phyloP scores from a whole-genome alignment of 2,888 invertebrate genomes.

The Melipona bicolor region DNA sequence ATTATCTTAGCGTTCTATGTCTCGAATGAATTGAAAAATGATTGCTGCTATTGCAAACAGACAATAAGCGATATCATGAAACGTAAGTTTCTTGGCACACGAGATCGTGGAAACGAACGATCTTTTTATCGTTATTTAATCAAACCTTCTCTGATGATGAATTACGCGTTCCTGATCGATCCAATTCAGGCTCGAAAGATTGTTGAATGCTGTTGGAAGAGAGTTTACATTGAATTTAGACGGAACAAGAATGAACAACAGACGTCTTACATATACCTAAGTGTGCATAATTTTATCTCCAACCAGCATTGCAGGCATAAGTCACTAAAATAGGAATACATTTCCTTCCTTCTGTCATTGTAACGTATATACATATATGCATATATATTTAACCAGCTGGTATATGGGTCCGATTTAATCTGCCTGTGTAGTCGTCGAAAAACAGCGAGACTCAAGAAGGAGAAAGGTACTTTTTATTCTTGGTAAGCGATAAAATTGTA shows the following conservation, averaged over 20 bases:
- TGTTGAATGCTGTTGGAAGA: background rate
- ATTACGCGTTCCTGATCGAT: slow-evolving; percentile 6
- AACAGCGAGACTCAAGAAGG: slow-evolving; percentile 31
- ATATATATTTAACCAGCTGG: slow-evolving; percentile 80
- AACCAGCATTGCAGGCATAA: background rate
- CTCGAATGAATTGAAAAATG: slow-evolving; percentile 42
- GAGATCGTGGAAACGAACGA: slow-evolving; percentile 22
- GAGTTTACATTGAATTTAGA: background rate
- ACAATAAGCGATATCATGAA: slow-evolving; percentile 81
- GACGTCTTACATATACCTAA: background rate
- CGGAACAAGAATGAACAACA: background rate
- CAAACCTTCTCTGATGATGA: slow-evolving; percentile 22
- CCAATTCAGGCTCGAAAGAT: background rate
- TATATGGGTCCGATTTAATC: slow-evolving; percentile 82
- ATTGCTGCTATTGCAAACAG: slow-evolving; percentile 84
- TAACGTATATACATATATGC: slow-evolving; percentile 57
- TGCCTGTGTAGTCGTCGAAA: slow-evolving; percentile 71
- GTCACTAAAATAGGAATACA: slow-evolving; percentile 7
- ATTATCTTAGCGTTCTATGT: slow-evolving; percentile 1
- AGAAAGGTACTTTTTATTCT: slow-evolving; percentile 36
- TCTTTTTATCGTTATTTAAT: slow-evolving; percentile 33
- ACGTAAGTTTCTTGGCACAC: slow-evolving; percentile 34
- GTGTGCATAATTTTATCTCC: slow-evolving; percentile 16
- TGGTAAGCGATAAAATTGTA: slow-evolving; percentile 14
- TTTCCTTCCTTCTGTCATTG: slow-evolving; percentile 6